phyloP scores from a whole-genome alignment of 1,140 invertebrate genomes.

The Meloidogyne exigua region DNA sequence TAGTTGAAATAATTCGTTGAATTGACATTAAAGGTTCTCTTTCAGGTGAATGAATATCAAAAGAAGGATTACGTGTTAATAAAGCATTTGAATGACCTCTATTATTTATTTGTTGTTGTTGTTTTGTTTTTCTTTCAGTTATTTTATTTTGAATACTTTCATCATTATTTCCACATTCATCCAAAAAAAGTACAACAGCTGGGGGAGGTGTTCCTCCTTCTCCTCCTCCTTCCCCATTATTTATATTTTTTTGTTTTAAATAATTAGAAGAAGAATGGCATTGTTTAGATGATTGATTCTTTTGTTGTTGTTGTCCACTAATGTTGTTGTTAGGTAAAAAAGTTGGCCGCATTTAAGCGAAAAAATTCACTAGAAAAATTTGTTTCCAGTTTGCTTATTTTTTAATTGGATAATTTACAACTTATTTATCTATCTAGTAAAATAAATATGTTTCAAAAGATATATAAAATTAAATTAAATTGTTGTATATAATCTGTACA shows the following conservation, averaged over 20 bases:
- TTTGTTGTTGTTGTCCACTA: background rate
- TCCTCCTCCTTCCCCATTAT: background rate
- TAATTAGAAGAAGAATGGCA: background rate
- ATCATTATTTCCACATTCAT: background rate
- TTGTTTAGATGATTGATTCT: background rate
- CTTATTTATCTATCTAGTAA: no score
- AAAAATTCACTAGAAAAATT: background rate
- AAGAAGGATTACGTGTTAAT: constrained; percentile 2
- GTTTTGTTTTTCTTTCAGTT: background rate
- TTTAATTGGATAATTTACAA: background rate
- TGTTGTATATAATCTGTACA: no score
- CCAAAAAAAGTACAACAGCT: constrained; percentile 12
- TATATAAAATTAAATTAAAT: no score
- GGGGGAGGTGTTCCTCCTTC: background rate
- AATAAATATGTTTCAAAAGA: no score
- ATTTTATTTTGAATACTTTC: background rate
- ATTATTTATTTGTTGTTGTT: background rate
- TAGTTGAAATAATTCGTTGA: constrained; percentile 7
- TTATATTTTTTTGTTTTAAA: background rate
- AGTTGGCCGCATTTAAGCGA: background rate
- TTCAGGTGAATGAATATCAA: constrained; percentile 18
- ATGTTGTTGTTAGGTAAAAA: background rate
- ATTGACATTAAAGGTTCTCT: background rate
- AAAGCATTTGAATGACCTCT: background rate
- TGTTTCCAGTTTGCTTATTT: background rate